These are phyloP conservation scores for Cervus canadensis DNA, from an alignment of 2,113 vertebrate genomes.

Conservation along the genomic window DNA sequence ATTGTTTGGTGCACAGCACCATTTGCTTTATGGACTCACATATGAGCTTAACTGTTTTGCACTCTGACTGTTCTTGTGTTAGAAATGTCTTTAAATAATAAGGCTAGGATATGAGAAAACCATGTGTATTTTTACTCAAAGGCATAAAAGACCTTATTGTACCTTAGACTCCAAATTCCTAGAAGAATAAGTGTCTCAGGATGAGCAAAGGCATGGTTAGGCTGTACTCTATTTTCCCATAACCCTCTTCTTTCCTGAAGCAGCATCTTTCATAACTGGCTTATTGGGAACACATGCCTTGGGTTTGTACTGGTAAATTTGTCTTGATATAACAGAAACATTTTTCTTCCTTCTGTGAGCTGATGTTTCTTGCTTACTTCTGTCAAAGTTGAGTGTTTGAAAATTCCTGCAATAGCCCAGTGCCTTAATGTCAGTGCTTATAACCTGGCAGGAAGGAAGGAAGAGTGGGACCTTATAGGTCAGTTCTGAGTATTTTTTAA, in stretches of 20 bases:
- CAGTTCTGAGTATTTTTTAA: background rate
- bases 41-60: background rate
- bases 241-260: background rate
- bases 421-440: background rate
- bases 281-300: background rate
- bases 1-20: background rate
- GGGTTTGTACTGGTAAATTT: conserved; percentile 1
- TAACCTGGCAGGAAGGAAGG: background rate
- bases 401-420: background rate
- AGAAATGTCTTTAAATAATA: background rate
- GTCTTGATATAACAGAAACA: background rate
- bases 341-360: background rate
- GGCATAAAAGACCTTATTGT: background rate
- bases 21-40: background rate
- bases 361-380: conserved; percentile 33
- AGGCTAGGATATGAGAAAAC: background rate
- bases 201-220: background rate
- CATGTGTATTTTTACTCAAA: background rate
- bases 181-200: background rate
- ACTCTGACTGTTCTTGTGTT: background rate
- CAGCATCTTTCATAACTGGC: background rate
- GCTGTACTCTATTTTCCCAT: fast-evolving
- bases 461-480: background rate
- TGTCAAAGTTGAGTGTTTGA: background rate
- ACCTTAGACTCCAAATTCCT: background rate